phyloP scores from a whole-genome alignment of 2,888 invertebrate species.

The Eupsilia transversa region DNA sequence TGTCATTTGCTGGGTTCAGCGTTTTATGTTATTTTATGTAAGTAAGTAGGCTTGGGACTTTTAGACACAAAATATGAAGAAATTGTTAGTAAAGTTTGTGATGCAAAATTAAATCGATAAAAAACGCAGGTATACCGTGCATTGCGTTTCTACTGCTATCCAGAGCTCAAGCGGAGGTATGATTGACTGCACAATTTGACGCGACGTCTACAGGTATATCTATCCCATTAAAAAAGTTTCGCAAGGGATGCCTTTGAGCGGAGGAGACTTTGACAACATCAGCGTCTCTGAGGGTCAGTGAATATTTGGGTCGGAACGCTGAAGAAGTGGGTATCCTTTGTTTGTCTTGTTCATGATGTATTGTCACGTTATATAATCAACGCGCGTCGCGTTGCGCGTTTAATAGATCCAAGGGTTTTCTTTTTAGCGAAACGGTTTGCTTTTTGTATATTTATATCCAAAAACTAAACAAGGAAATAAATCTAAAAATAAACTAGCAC shows the following conservation, averaged over 20 bases:
- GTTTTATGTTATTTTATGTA: neutral
- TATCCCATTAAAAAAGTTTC: conserved; percentile 42
- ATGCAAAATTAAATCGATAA: neutral
- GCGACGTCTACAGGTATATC: conserved; percentile 21
- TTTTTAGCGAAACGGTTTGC: too few relatives aligned
- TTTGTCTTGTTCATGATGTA: conserved; percentile 22
- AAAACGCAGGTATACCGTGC: neutral
- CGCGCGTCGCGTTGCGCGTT: neutral
- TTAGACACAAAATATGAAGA: neutral
- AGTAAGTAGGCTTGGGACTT: neutral
- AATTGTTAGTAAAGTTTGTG: neutral
- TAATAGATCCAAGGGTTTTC: neutral
- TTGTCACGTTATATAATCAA: conserved; percentile 10
- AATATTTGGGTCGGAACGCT: conserved; percentile 50
- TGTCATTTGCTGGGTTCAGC: neutral
- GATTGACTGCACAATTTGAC: conserved; percentile 16
- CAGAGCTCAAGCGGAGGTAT: neutral
- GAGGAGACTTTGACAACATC: conserved; percentile 44
- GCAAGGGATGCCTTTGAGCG: conserved; percentile 29
- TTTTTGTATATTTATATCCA: too few relatives aligned
- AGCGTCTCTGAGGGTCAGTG: conserved; percentile 43
- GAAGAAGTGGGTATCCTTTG: conserved; percentile 22
- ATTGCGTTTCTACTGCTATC: neutral
- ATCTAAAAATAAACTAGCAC: conserved; percentile 20
- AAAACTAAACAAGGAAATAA: conserved; percentile 22